Percentiles rank a stretch among this genome's conserved stretches.
Conservation (phyloP, 1,140 invertebrate species). For the Spodoptera litura region DNA sequence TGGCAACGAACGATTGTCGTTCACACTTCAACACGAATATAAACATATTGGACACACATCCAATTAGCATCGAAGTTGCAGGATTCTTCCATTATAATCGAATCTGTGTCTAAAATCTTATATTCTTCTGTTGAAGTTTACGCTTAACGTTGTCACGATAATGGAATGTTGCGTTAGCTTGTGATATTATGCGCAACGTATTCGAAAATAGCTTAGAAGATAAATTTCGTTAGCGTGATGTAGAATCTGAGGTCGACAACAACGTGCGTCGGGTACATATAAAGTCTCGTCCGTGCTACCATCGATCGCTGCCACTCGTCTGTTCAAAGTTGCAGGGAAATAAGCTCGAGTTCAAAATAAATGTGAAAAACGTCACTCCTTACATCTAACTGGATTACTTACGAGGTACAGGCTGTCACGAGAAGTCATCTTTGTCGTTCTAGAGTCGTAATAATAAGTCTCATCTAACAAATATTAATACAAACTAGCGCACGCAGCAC, state of each 20-base stretch:
- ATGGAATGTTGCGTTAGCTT: slow-evolving; percentile 21
- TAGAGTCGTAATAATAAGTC: slow-evolving; percentile 66
- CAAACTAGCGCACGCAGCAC: slow-evolving; percentile 63
- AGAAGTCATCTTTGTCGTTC: slow-evolving; percentile 71
- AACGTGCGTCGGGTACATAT: not conserved
- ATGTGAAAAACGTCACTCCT: slow-evolving; percentile 46
- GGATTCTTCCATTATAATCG: slow-evolving; percentile 51
- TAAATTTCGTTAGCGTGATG: slow-evolving; percentile 44
- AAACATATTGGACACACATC: slow-evolving; percentile 5
- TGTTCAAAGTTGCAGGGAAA: slow-evolving; percentile 45
- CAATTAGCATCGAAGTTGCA: slow-evolving; percentile 50
- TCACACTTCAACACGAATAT: not conserved
- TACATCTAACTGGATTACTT: slow-evolving; percentile 53
- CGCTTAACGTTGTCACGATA: not conserved
- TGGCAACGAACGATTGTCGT: slow-evolving; percentile 16
- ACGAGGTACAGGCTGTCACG: slow-evolving; percentile 39
- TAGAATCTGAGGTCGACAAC: not conserved
- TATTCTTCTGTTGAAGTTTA: not conserved
- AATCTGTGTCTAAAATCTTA: slow-evolving; percentile 7
- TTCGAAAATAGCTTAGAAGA: slow-evolving; percentile 38
- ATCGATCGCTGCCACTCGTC: slow-evolving; percentile 27
- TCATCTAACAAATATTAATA: slow-evolving; percentile 64
- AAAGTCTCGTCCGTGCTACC: not conserved
- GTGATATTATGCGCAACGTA: slow-evolving; percentile 41
- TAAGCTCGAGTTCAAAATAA: slow-evolving; percentile 53